These are phyloP conservation scores for Falco cherrug DNA, from an alignment of 2,797 vertebrate genomes.

Conservation along the genomic window DNA sequence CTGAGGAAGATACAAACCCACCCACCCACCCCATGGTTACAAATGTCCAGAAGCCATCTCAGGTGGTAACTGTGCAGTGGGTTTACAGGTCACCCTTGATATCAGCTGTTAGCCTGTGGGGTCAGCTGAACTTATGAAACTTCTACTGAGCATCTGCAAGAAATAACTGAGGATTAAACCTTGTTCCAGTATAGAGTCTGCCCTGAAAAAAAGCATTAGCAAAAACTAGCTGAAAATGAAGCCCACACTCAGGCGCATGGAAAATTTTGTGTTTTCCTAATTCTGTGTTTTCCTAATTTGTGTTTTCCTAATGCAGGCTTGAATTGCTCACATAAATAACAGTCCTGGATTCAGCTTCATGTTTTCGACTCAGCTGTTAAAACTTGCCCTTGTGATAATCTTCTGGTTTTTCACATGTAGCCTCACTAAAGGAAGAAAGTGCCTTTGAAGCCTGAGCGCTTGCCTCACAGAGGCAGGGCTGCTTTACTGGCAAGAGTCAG, in stretches of 20 bases:
- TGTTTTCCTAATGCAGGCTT: neutral
- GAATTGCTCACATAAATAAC: neutral
- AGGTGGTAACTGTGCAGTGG: neutral
- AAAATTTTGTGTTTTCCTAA: neutral
- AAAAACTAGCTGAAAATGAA: neutral
- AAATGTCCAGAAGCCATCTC: neutral
- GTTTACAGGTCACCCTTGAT: neutral
- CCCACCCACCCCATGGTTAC: neutral
- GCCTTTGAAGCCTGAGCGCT: neutral
- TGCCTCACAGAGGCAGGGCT: neutral
- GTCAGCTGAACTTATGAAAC: neutral
- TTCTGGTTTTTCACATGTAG: neutral
- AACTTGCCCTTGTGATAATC: neutral
- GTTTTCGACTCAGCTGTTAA: neutral
- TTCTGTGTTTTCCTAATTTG: neutral
- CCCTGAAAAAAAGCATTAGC: neutral
- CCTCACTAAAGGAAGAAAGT: neutral
- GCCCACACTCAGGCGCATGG: neutral
- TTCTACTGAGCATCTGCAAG: neutral
- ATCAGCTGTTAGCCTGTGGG: neutral
- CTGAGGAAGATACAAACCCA: neutral
- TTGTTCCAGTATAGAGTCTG: neutral
- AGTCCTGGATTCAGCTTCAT: neutral
- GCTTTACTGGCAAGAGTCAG: neutral
- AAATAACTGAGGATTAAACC: neutral